phyloP scores from a whole-genome alignment of 2,113 vertebrate genomes.

The Sardina pilchardus region DNA sequence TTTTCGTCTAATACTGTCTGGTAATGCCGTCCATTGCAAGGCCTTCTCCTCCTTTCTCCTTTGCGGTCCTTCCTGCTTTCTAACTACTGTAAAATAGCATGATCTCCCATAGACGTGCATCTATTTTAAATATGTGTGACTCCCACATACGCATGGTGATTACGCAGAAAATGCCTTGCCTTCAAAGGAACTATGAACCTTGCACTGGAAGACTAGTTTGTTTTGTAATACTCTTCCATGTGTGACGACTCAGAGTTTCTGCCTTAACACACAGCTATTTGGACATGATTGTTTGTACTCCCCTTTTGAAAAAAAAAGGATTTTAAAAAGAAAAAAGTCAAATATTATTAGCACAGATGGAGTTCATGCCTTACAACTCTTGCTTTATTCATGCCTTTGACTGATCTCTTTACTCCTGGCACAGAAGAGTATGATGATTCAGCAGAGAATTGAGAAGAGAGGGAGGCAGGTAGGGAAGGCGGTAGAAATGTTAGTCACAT shows the following conservation, averaged over 20 bases:
- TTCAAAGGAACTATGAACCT: conserved; percentile 71
- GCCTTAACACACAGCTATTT: background rate
- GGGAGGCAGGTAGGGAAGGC: background rate
- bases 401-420: conserved; percentile 7
- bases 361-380: background rate
- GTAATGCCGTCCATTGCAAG: conserved; percentile 93
- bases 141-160: conserved; percentile 24
- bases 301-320: background rate
- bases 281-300: background rate
- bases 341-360: background rate
- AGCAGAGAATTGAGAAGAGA: conserved; percentile 35
- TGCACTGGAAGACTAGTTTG: conserved; percentile 69
- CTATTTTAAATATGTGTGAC: conserved; percentile 9
- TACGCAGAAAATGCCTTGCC: conserved; percentile 37
- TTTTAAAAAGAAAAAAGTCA: no score
- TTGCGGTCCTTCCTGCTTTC: background rate
- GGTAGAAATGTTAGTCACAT: background rate
- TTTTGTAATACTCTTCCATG: conserved; percentile 68
- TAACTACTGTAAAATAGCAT: background rate
- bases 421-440: conserved; percentile 18
- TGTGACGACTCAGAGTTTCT: conserved; percentile 76
- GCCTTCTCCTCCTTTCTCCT: conserved; percentile 65
- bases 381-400: background rate
- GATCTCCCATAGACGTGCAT: conserved; percentile 44
- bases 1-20: conserved; percentile 99